These are phyloP conservation scores for Picathartes gymnocephalus DNA, from an alignment of 2,113 vertebrate genomes.

Conservation along the genomic window DNA sequence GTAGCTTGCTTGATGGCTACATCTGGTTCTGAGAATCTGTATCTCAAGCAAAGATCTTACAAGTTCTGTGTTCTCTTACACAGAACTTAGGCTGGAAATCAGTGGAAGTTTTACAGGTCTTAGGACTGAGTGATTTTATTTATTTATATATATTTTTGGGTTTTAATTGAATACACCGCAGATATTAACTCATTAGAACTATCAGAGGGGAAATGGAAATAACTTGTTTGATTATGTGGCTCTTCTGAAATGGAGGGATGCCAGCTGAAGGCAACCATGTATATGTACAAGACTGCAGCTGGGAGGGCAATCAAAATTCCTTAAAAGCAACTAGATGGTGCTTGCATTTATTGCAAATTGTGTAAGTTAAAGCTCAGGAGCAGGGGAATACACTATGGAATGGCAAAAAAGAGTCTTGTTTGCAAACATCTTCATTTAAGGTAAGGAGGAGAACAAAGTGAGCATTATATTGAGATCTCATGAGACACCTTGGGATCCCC, in stretches of 20 bases:
- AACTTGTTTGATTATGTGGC: background rate
- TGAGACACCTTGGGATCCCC: background rate
- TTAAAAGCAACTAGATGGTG: background rate
- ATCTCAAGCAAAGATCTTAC: background rate
- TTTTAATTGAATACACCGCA: background rate
- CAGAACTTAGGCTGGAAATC: background rate
- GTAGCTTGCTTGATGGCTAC: background rate
- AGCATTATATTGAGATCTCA: background rate
- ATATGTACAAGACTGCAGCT: background rate
- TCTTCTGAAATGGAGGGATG: background rate
- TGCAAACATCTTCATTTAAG: background rate
- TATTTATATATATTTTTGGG: background rate
- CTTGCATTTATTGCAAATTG: background rate
- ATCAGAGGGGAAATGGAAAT: background rate
- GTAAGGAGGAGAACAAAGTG: background rate
- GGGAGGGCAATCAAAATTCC: background rate
- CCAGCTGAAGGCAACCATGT: conserved; percentile 4
- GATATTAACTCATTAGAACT: background rate
- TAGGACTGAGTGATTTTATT: background rate
- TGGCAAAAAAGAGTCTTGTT: background rate
- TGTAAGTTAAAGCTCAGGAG: background rate
- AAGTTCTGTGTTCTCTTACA: background rate
- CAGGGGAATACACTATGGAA: background rate
- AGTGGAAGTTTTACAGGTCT: background rate
- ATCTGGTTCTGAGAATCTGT: background rate